Percentiles rank a stretch among this genome's conserved stretches.
phyloP scores from a whole-genome alignment of 2,113 vertebrate species.

The Rhinolophus sinicus region DNA sequence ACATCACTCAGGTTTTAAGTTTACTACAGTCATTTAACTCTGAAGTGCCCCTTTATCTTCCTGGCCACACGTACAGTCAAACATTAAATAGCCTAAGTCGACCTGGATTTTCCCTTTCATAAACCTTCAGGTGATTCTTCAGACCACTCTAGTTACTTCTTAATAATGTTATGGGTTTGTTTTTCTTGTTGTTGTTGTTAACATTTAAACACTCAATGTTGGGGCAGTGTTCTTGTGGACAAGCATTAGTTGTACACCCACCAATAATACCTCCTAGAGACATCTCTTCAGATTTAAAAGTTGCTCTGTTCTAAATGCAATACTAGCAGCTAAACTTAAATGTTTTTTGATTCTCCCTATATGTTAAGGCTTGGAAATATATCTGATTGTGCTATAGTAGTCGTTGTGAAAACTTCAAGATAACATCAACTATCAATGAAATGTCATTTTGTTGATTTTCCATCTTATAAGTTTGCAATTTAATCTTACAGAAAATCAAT shows the following conservation, averaged over 20 bases:
- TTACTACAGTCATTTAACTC: not conserved
- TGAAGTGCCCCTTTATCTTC: not conserved
- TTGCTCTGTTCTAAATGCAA: not conserved
- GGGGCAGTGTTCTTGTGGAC: not conserved
- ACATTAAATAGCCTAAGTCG: not conserved
- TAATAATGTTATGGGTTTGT: not conserved
- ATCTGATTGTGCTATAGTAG: not conserved
- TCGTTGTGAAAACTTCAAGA: not conserved
- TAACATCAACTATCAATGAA: not conserved
- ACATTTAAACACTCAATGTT: not conserved
- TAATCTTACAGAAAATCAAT: not conserved
- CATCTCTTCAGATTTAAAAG: not conserved
- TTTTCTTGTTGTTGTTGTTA: not conserved
- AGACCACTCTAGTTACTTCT: not conserved
- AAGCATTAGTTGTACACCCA: not conserved
- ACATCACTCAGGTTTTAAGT: not conserved
- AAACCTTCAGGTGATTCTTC: not conserved
- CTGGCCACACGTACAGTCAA: not conserved
- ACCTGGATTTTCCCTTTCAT: not conserved
- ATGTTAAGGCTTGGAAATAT: not conserved
- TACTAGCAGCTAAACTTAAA: not conserved
- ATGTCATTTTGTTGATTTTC: not conserved
- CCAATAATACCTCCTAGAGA: not conserved
- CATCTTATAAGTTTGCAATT: not conserved
- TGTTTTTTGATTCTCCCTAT: not conserved